These are phyloP conservation scores for Microctonus hyperodae DNA, from an alignment of 2,888 invertebrate species.

Conservation along the genomic window DNA sequence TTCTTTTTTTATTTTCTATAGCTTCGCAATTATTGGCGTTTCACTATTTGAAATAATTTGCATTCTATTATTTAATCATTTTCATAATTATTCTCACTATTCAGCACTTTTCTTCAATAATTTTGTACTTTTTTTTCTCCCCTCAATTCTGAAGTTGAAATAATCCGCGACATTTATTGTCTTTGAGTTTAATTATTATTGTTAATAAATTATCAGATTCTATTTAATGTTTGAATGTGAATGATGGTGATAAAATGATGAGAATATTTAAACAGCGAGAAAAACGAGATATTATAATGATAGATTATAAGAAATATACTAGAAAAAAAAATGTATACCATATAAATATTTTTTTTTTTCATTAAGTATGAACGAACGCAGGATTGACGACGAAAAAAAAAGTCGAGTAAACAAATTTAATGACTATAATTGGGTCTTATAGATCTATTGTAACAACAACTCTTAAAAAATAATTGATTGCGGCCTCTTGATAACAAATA, in stretches of 20 bases:
- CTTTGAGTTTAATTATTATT: constrained; percentile 28
- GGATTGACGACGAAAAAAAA: not conserved
- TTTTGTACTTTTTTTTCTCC: constrained; percentile 30
- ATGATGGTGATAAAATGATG: constrained; percentile 16
- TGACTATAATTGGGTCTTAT: constrained; percentile 9
- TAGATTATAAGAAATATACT: not conserved
- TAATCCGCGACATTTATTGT: constrained; percentile 12
- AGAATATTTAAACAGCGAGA: constrained; percentile 2
- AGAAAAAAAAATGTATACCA: not conserved
- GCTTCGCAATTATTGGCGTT: not conserved
- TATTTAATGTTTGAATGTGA: constrained; percentile 33
- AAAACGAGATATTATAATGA: not conserved
- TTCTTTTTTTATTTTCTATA: too few species aligned
- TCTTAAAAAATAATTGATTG: not conserved
- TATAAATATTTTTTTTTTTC: not conserved
- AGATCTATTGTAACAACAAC: constrained; percentile 15
- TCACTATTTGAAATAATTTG: not conserved
- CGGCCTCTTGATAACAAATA: not conserved
- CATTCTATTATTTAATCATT: too few species aligned
- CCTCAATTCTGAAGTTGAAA: constrained; percentile 24
- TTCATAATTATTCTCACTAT: not conserved
- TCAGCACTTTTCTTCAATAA: constrained; percentile 40
- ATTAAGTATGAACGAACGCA: not conserved
- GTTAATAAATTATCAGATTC: constrained; percentile 40
- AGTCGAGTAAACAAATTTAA: not conserved